Evolutionary conservation across 2,888 invertebrate species (phyloP).

Genomic region (Trissoscelio sp.): DNA sequence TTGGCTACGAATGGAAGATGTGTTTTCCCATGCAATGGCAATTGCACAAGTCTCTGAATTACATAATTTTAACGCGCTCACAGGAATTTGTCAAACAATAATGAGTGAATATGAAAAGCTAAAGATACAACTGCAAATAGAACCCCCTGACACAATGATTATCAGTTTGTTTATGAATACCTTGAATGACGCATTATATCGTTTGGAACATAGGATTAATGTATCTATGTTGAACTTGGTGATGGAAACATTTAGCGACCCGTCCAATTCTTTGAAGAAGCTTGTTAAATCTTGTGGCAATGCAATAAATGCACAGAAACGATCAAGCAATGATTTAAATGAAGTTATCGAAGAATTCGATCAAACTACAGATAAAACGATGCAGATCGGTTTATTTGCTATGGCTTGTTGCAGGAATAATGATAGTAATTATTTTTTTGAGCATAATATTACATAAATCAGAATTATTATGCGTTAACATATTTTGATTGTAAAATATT

Average conservation of each 20-base stretch:
- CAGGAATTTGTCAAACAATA: constrained; percentile 82
- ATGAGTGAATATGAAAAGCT: constrained; percentile 81
- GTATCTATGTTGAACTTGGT: constrained; percentile 86
- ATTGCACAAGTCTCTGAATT: constrained; percentile 82
- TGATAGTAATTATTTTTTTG: constrained; percentile 75
- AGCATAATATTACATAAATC: neutral
- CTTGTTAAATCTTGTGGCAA: constrained; percentile 80
- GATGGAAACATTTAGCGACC: constrained; percentile 83
- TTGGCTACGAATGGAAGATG: constrained; percentile 81
- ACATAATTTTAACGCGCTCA: constrained; percentile 82
- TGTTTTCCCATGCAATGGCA: constrained; percentile 82
- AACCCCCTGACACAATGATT: constrained; percentile 83
- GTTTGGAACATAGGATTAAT: constrained; percentile 88
- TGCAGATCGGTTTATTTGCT: constrained; percentile 90
- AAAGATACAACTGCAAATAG: constrained; percentile 76
- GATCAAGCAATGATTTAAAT: constrained; percentile 83
- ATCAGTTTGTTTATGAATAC: constrained; percentile 86
- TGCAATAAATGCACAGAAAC: constrained; percentile 74
- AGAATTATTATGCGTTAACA: too few species aligned
- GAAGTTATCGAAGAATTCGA: constrained; percentile 87
- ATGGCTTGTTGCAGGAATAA: constrained; percentile 85
- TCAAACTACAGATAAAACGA: constrained; percentile 87
- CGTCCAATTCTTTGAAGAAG: constrained; percentile 78
- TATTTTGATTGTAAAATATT: too few species aligned
- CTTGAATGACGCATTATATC: constrained; percentile 86